Conservation (phyloP, 2,113 vertebrate species). For the Dissostichus mawsoni region DNA sequence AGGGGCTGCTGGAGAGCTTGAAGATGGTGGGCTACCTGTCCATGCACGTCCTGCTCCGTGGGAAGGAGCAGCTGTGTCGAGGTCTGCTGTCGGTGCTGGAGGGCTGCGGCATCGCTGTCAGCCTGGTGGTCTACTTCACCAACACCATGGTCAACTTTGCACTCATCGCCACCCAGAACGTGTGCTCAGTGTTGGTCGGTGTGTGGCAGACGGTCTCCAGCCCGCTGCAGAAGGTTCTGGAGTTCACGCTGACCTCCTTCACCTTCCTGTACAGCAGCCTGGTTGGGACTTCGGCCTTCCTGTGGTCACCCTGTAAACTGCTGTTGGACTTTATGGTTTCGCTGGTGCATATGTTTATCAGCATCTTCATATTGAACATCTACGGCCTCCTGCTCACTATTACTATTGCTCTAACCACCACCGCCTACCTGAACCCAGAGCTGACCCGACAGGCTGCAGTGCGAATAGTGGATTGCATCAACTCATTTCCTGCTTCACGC, state of each 20-base stretch:
- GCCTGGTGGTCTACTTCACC: slow-evolving; percentile 90
- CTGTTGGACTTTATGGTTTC: slow-evolving; percentile 86
- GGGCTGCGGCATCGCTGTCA: slow-evolving; percentile 86
- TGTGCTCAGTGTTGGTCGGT: slow-evolving; percentile 80
- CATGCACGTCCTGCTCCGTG: slow-evolving; percentile 86
- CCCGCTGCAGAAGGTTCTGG: slow-evolving; percentile 84
- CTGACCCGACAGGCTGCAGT: slow-evolving; percentile 73
- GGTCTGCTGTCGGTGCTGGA: slow-evolving; percentile 86
- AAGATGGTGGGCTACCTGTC: slow-evolving; percentile 91
- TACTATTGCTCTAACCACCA: slow-evolving; percentile 76
- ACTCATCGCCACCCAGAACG: slow-evolving; percentile 89
- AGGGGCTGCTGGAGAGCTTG: slow-evolving; percentile 87
- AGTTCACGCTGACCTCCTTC: slow-evolving; percentile 85
- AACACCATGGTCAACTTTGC: slow-evolving; percentile 93
- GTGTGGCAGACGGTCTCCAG: slow-evolving; percentile 86
- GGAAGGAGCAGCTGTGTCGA: slow-evolving; percentile 88
- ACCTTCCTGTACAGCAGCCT: slow-evolving; percentile 90
- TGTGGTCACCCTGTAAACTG: slow-evolving; percentile 92
- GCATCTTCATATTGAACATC: slow-evolving; percentile 87
- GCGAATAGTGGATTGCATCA: slow-evolving; percentile 67
- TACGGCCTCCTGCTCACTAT: slow-evolving; percentile 87
- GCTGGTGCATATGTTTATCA: slow-evolving; percentile 84
- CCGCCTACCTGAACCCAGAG: slow-evolving; percentile 84
- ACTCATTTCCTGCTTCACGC: slow-evolving; percentile 75
- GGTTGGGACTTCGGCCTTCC: slow-evolving; percentile 87